Evolutionary conservation across 1,140 invertebrate species (phyloP).

Genomic region (Drosophila pectinifera): DNA sequence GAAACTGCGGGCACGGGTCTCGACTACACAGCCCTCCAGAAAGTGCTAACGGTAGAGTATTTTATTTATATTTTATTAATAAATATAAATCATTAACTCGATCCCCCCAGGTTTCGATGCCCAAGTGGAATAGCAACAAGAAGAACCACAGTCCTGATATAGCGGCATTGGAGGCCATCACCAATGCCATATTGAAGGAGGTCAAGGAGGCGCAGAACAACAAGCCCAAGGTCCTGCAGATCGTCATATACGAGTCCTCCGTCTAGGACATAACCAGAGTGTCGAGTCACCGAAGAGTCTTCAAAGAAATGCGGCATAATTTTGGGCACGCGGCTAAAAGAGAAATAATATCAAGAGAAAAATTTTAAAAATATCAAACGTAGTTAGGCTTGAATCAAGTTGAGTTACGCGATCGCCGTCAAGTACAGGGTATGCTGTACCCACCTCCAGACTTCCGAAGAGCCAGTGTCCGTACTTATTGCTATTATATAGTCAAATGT

Average conservation of each 20-base stretch:
- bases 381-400: slow-evolving; percentile 48
- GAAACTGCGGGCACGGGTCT: slow-evolving; percentile 88
- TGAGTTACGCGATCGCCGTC: slow-evolving; percentile 16
- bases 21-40: slow-evolving; percentile 89
- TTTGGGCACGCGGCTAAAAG: slow-evolving; percentile 12
- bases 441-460: slow-evolving; percentile 60
- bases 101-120: slow-evolving; percentile 85
- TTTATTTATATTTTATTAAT: not conserved
- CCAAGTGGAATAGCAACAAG: slow-evolving; percentile 85
- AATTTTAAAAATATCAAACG: slow-evolving; percentile 50
- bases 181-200: slow-evolving; percentile 88
- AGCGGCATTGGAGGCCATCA: slow-evolving; percentile 90
- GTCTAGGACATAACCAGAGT: slow-evolving; percentile 85
- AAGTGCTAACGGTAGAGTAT: slow-evolving; percentile 86
- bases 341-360: slow-evolving; percentile 22
- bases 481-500: slow-evolving; percentile 69
- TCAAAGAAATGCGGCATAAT: slow-evolving; percentile 38
- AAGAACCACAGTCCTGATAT: slow-evolving; percentile 88
- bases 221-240: slow-evolving; percentile 90
- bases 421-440: slow-evolving; percentile 1
- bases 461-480: slow-evolving; percentile 48
- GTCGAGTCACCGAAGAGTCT: slow-evolving; percentile 25
- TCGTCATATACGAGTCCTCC: slow-evolving; percentile 93
- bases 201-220: slow-evolving; percentile 85
- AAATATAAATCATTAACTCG: not conserved